These are phyloP conservation scores for Capreolus pygargus DNA, from an alignment of 2,113 vertebrate genomes.

Conservation along the genomic window DNA sequence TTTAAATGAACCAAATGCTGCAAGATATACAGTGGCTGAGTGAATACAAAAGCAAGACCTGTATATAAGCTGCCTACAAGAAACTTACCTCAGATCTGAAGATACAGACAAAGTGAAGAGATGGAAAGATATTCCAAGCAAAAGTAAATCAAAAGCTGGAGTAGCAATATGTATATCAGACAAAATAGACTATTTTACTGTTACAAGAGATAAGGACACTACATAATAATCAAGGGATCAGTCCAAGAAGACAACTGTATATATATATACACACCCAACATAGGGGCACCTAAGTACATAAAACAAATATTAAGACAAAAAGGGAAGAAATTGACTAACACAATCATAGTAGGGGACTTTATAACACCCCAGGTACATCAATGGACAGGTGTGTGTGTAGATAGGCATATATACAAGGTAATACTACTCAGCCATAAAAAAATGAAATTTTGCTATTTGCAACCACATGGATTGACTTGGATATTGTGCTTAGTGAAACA, in stretches of 20 bases:
- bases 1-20: neutral
- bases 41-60: neutral
- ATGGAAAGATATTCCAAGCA: neutral
- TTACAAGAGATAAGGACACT: neutral
- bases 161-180: neutral
- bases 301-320: neutral
- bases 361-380: neutral
- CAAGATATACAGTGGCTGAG: neutral
- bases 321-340: neutral
- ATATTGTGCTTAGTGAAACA: neutral
- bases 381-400: neutral
- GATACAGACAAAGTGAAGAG: neutral
- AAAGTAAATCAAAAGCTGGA: neutral
- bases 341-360: neutral
- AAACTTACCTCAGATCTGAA: neutral
- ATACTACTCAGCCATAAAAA: neutral
- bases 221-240: neutral
- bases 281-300: neutral
- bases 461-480: neutral
- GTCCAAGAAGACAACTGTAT: neutral
- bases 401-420: neutral
- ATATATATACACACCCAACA: neutral
- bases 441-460: neutral
- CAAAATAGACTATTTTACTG: neutral
- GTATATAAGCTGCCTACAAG: neutral